These are phyloP conservation scores for Zingel zingel DNA, from an alignment of 2,113 vertebrate genomes.

Conservation along the genomic window DNA sequence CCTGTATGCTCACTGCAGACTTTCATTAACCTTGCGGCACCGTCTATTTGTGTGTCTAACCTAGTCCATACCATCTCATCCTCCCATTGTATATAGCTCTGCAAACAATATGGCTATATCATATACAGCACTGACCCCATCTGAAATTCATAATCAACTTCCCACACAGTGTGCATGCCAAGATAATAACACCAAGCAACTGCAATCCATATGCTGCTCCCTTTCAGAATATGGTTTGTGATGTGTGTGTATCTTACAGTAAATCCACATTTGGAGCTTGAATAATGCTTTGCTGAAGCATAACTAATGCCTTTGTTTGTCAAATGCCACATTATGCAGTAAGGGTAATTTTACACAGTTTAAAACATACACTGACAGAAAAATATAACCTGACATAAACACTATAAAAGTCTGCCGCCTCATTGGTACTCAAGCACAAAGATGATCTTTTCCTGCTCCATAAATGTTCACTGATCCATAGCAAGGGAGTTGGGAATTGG, in stretches of 20 bases:
- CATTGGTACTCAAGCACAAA: conserved; percentile 6
- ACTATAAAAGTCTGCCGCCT: conserved; percentile 30
- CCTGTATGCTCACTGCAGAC: conserved; percentile 60
- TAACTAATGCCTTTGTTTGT: conserved; percentile 50
- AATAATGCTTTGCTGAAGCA: conserved; percentile 33
- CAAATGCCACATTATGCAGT: conserved; percentile 21
- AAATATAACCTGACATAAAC: conserved; percentile 26
- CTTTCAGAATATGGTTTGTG: conserved; percentile 29
- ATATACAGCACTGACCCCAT: background rate
- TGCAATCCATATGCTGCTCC: conserved; percentile 22
- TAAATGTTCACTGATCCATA: conserved; percentile 47
- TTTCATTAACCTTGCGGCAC: conserved; percentile 68
- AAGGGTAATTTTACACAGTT: conserved; percentile 7
- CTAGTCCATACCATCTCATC: conserved; percentile 38
- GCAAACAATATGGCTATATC: conserved; percentile 15
- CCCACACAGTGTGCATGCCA: conserved; percentile 22
- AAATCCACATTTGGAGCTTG: conserved; percentile 28
- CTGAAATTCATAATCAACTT: conserved; percentile 41
- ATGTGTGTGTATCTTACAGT: background rate
- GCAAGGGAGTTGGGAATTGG: conserved; percentile 12
- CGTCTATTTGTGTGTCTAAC: conserved; percentile 45
- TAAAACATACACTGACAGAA: conserved; percentile 14
- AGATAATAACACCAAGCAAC: conserved; percentile 7
- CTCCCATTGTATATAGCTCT: conserved; percentile 40
- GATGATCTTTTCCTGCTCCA: conserved; percentile 30